Evolutionary conservation across 2,888 invertebrate species (phyloP).

Genomic region (Drosophila mayaguana): DNA sequence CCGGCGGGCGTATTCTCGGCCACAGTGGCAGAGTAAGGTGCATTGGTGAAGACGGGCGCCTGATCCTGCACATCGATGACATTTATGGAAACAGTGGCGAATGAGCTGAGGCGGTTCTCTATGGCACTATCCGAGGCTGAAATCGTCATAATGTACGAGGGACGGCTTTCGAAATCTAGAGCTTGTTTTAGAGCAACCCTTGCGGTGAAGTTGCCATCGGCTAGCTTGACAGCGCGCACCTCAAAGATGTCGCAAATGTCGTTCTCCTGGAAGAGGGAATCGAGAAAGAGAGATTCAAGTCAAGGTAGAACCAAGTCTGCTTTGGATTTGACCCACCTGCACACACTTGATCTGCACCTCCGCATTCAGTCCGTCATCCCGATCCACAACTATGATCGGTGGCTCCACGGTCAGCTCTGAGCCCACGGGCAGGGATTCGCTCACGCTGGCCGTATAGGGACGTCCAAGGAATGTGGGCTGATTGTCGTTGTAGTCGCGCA

Average conservation of each 20-base stretch:
- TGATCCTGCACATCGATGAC: conserved; percentile 93
- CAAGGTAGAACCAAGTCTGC: no score
- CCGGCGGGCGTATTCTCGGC: conserved; percentile 90
- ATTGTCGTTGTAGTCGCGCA: conserved; percentile 93
- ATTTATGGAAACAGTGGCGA: conserved; percentile 90
- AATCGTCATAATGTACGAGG: conserved; percentile 90
- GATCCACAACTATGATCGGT: conserved; percentile 89
- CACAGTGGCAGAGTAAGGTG: conserved; percentile 92
- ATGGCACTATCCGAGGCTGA: conserved; percentile 88
- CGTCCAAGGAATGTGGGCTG: conserved; percentile 90
- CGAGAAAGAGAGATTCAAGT: background rate
- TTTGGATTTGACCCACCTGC: conserved; percentile 83
- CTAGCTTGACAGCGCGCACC: conserved; percentile 88
- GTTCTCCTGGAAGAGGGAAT: conserved; percentile 84
- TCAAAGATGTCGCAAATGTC: conserved; percentile 90
- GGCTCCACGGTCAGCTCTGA: conserved; percentile 87
- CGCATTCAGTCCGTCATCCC: conserved; percentile 90
- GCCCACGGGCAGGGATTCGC: conserved; percentile 89
- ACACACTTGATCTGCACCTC: conserved; percentile 89
- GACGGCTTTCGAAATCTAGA: conserved; percentile 91
- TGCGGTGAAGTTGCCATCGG: conserved; percentile 90
- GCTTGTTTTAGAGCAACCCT: conserved; percentile 88
- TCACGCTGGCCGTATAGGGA: conserved; percentile 90
- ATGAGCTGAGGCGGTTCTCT: conserved; percentile 88
- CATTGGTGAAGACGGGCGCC: conserved; percentile 92